phyloP scores from a whole-genome alignment of 2,888 invertebrate genomes.

The Pristionchus entomophagus region DNA sequence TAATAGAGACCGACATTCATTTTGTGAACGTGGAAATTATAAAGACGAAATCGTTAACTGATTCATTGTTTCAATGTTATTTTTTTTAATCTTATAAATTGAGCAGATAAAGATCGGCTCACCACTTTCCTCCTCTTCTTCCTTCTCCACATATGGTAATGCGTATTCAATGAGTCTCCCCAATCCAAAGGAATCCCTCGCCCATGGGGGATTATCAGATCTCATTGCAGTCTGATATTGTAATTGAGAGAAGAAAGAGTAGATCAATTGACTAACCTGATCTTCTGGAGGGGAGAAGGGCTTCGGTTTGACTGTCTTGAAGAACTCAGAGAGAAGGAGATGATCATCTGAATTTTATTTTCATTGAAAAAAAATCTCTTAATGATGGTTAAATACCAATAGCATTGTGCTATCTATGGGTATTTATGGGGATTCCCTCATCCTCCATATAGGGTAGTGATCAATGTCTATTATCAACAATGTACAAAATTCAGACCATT shows the following conservation, averaged over 20 bases:
- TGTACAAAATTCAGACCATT: neutral
- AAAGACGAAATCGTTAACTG: no score
- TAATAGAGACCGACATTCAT: neutral
- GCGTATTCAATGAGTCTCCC: conserved; percentile 36
- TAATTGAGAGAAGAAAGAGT: neutral
- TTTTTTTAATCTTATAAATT: no score
- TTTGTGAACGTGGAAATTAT: no score
- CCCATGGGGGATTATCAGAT: conserved; percentile 33
- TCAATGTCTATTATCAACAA: no score
- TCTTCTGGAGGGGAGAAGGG: conserved; percentile 46
- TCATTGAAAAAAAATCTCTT: neutral
- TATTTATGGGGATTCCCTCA: no score
- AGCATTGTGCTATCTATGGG: neutral
- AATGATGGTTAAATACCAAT: no score
- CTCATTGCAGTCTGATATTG: neutral
- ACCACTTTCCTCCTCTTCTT: conserved; percentile 33
- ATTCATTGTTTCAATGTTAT: no score
- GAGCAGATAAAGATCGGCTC: neutral
- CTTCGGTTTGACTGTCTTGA: conserved; percentile 21
- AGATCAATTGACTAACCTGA: neutral
- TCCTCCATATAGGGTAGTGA: no score
- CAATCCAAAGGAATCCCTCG: conserved; percentile 46
- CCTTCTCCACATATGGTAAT: neutral
- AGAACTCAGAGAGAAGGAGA: conserved; percentile 42
- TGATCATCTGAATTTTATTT: neutral